Evolutionary conservation across 2,888 invertebrate genomes (phyloP), one percentile per base, ranked within the genome.

Genomic region (Brachyptera putata): DNA sequence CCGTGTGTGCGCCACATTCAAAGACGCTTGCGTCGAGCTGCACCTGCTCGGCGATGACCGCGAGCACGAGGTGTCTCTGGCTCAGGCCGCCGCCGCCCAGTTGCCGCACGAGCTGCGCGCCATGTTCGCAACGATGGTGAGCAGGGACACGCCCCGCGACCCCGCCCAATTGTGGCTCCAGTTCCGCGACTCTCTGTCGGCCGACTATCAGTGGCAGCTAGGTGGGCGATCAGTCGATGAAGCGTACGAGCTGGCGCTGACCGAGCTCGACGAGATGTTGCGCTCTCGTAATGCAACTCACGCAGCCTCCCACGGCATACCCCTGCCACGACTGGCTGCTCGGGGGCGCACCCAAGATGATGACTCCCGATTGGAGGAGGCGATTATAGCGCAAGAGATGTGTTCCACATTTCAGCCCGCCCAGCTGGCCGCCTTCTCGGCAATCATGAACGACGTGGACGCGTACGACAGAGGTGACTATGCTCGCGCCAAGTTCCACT

Each of bases 1-100:
- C 64, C 30, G 48, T 64, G n/a, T 70, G 49, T 72, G 65, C 62
- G 64, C 36, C 24, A 70, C 72, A 60, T 75, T 68, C 68, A 64
- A 70, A 53, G 75, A 75, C 73, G 76, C 74, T 21, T 73, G 72
- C 66, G 66, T 69, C 65, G 61, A 58, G 25, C 66, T 70, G 26
- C 57, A 67, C 57, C 68, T 74, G 55, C 66, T 71, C 16, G 69
- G 72, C 64, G 67, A 70, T 61, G 70, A 69, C 60, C 56, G 55
- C 41, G 66, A 68, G 67, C 68, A 69, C 67, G 65, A 69, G 24
- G 16, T 55, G 36, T 67, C 65, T 62, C 63, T 68, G 56, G 22
- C 13, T 56, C 67, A 68, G 62, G 65, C 67, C 30, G 61, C 59
- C 16, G 53, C 65, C 36, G 61, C 62, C 36, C 57, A 62, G 22